Conservation (phyloP, 2,797 vertebrate species). For the Sebastes cheni region DNA sequence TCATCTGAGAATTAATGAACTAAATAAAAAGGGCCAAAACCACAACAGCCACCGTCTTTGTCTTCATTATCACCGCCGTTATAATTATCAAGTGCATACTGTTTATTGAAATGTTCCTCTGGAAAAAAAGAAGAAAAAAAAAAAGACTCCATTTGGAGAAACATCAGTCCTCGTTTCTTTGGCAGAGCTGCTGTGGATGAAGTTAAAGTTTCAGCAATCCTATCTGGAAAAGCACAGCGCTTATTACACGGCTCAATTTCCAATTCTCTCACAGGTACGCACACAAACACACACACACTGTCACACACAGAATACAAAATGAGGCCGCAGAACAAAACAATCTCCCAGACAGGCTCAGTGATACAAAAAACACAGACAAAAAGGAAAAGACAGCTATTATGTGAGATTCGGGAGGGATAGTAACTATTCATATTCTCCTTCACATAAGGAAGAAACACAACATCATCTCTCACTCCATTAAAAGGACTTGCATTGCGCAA, state of each 20-base stretch:
- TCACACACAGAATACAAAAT: slow-evolving; percentile 68
- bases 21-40: neutral
- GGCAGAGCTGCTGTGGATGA: slow-evolving; percentile 68
- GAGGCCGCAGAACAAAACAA: slow-evolving; percentile 67
- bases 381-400: slow-evolving; percentile 52
- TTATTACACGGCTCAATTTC: slow-evolving; percentile 79
- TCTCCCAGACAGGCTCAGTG: slow-evolving; percentile 71
- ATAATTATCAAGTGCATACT: slow-evolving; percentile 55
- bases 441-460: slow-evolving; percentile 51
- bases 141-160: slow-evolving; percentile 35
- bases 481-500: slow-evolving; percentile 33
- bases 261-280: slow-evolving; percentile 77
- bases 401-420: slow-evolving; percentile 35
- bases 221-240: slow-evolving; percentile 72
- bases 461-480: slow-evolving; percentile 61
- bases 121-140: neutral
- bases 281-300: slow-evolving; percentile 28
- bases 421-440: slow-evolving; percentile 59
- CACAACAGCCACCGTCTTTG: slow-evolving; percentile 39
- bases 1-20: neutral
- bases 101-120: slow-evolving; percentile 42
- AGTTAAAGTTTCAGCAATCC: slow-evolving; percentile 72
- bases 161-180: slow-evolving; percentile 67
- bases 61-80: slow-evolving; percentile 38
- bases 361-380: slow-evolving; percentile 68